These are phyloP conservation scores for Myotis davidii DNA, from an alignment of 2,113 vertebrate species.

Conservation along the genomic window DNA sequence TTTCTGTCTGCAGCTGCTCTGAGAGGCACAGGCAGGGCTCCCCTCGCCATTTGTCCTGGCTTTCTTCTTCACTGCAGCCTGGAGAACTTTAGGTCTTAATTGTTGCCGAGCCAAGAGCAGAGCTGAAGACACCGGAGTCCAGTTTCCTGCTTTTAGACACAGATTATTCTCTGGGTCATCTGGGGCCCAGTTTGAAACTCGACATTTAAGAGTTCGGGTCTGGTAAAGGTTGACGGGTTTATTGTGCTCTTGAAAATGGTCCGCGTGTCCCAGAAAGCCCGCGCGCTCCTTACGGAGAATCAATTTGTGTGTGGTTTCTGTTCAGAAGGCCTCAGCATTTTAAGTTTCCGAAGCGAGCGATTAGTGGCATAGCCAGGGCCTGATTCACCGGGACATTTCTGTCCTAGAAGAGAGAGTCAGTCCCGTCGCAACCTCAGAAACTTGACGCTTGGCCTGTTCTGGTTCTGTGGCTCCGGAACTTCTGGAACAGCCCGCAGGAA, in stretches of 20 bases:
- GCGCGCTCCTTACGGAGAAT: not conserved
- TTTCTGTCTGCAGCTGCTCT: not conserved
- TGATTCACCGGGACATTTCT: constrained; percentile 63
- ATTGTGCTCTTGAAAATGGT: constrained; percentile 55
- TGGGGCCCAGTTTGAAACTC: constrained; percentile 33
- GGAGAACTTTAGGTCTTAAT: not conserved
- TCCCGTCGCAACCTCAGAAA: not conserved
- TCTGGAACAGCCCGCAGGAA: not conserved
- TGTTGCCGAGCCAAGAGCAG: not conserved
- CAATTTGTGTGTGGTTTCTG: constrained; percentile 73
- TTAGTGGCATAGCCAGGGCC: constrained; percentile 50
- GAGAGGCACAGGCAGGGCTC: no score
- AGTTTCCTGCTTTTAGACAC: not conserved
- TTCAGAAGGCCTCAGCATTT: constrained; percentile 60
- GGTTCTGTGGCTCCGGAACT: not conserved
- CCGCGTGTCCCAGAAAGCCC: constrained; percentile 61
- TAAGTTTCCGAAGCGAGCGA: constrained; percentile 56
- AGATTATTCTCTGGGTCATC: not conserved
- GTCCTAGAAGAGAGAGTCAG: constrained; percentile 15
- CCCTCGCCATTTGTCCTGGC: not conserved
- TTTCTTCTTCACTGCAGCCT: not conserved
- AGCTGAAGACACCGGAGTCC: not conserved
- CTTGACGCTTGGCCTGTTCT: not conserved
- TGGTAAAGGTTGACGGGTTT: constrained; percentile 53
- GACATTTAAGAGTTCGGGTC: constrained; percentile 50